Base-by-base conservation (phyloP, 1,140 invertebrate species). In the Leptopilina clavipes region DNA sequence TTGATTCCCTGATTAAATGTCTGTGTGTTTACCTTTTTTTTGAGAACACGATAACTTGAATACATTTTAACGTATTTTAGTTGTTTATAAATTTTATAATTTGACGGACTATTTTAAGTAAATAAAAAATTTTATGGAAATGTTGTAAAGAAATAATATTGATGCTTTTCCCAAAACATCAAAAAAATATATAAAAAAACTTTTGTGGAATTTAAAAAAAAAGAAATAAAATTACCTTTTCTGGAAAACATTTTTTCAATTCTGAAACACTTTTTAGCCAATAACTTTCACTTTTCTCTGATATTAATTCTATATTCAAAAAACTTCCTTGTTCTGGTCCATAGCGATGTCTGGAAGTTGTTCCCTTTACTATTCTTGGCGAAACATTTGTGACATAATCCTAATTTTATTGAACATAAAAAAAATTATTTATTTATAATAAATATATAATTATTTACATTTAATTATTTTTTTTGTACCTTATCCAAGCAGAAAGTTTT, bases 271-370 rank as follows among this genome's bases (percentile, higher is more conserved):
- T 97, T 74, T 93, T 90, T 73, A 96, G 94, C 98, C 98, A 99
- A 88, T 99, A 99, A 0, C 93, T 95, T 54, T 93, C 94, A 10
- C 95, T 95, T 90, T 99, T 99, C 91, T 99, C 98, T 11, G 98
- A 99, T 87, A 99, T 99, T 1, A 99, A 91, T 91, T 99, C 98
- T 79, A 99, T 99, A 86, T 99, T 99, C 0, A 99, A 90, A 89
- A 99, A 99, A 6, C 97, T 94, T 3, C 96, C 94, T 91, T 99
- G 98, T 70, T 97, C 96, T 0, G 98, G 98, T 0, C 98, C 98
- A 89, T 94, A 99, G 82, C 94, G 91, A 79, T 98, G 94, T 17
- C 98, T 95, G 3, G 97, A 97, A 0, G 98, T 99, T 5, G 95
- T 95, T 12, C 98, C 98, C 77, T 97, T 92, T 0, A 99, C 94